Evolutionary conservation across 2,888 invertebrate species (phyloP), one percentile per base, ranked within the genome.

Genomic region (Pammene fasciana): DNA sequence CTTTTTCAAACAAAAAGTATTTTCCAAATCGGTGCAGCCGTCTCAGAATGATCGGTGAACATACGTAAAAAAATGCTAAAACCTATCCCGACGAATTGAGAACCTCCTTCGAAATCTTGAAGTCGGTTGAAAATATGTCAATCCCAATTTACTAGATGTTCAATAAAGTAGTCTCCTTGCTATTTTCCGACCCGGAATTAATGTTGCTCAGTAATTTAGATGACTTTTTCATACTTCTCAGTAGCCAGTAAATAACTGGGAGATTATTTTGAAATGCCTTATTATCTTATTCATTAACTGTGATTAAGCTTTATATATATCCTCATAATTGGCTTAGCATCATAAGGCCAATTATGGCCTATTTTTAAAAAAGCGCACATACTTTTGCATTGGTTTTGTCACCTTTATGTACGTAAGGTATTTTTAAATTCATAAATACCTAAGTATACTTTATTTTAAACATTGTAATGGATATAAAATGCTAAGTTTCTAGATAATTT

Each of bases 401-500:
- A 9, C 38, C 9, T 38, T 38, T 38, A 38, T 5, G n/a, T n/a
- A n/a, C n/a, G 38, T 9, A 7, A 9, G 7, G 38, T n/a, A n/a
- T 9, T 38, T 38, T 9, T 38, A 26, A 26, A 26, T 1, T 26
- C 2, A 4, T 26, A 26, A 26, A 26, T 26, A 26, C n/a, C n/a
- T n/a, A n/a, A n/a, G n/a, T n/a, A n/a, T n/a, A n/a, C n/a, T n/a
- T n/a, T n/a, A n/a, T n/a, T n/a, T n/a, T n/a, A n/a, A 46, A 45
- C 59, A 45, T 59, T 59, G 43, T 50, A 62, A 41, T 9, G 9
- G 9, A 26, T 18, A 52, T 52, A 52, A 50, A 62, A 16, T 41
- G 13, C 41, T 52, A 41, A 57, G 38, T 41, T 45, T 50, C 50
- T 13, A 38, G 38, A 18, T 61, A 41, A 62, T 62, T 50, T 50